Conservation (phyloP, 2,888 invertebrate species). For the Physocephala rufipes region DNA sequence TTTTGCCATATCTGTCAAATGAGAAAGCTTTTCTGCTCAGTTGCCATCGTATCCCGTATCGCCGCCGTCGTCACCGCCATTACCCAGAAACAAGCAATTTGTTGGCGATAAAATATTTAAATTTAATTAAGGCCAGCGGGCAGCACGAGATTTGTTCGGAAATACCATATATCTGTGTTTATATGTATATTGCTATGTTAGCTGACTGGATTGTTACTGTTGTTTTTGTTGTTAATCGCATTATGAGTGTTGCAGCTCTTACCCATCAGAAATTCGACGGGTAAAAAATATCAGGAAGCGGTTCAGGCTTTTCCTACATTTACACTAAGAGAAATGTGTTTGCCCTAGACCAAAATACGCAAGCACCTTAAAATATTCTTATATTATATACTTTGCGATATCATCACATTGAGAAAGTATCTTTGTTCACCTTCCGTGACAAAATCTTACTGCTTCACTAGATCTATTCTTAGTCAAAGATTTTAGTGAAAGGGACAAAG, state of each 20-base stretch:
- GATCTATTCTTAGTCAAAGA: too few species aligned
- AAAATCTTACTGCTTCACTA: too few species aligned
- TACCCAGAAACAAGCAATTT: constrained; percentile 56
- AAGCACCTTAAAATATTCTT: too few species aligned
- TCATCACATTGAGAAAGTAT: too few species aligned
- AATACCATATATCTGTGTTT: background rate
- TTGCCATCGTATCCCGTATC: background rate
- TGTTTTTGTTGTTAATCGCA: constrained; percentile 32
- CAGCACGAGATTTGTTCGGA: constrained; percentile 50
- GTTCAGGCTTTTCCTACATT: too few species aligned
- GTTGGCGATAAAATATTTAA: constrained; percentile 66
- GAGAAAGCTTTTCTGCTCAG: background rate
- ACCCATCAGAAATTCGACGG: too few species aligned
- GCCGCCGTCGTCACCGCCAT: constrained; percentile 19
- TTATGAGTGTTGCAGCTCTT: too few species aligned
- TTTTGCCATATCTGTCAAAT: background rate
- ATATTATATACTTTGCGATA: too few species aligned
- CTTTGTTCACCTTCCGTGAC: too few species aligned
- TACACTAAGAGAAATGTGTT: too few species aligned
- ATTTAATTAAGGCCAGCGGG: constrained; percentile 66
- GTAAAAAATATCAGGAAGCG: too few species aligned
- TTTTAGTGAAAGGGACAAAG: background rate
- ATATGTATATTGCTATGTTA: background rate
- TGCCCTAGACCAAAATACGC: too few species aligned
- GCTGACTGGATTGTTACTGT: constrained; percentile 13